Base-by-base conservation (phyloP, 2,888 invertebrate species). In the Tetragonula carbonaria region DNA sequence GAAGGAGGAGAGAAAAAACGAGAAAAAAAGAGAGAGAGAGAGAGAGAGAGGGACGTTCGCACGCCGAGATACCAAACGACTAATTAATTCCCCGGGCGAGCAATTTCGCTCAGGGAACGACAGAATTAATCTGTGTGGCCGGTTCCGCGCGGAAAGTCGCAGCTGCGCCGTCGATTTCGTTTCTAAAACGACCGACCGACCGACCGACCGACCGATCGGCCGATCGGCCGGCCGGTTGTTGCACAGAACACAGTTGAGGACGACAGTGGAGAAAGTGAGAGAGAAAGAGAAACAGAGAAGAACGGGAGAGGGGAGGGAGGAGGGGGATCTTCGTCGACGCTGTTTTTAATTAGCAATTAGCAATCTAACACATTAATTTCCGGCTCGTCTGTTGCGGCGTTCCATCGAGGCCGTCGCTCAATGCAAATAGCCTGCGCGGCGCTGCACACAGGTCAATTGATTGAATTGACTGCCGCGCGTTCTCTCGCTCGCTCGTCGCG, bases 321-420 rank as follows among this genome's bases (percentile, higher is more conserved):
- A 2, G 21, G 11, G 16, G 1, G 63, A 65, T 55, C 33, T 70
- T 59, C 45, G 63, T 51, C 80, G 70, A 80, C 87, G 90, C 91
- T 92, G 91, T 94, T 94, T 94, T 94, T 94, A 94, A 94, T 94
- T 93, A 94, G 93, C 94, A 94, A 94, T 94, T 94, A 94, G 92
- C 92, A 90, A 90, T 91, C 94, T 92, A 93, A 93, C 93, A 92
- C 93, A 94, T 94, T 94, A 93, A 94, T 94, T 94, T 94, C 94
- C 93, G 92, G 91, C 88, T 93, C 91, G 93, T 92, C 91, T 93
- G 92, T 92, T 92, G 93, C 90, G 92, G 93, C 91, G 88, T 92
- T 92, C 93, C 90, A 91, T 89, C 90, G 89, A 74, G 53, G 71
- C 84, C 73, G 89, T 85, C 90, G 91, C 91, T 93, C 92, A 93